phyloP scores from a whole-genome alignment of 2,888 invertebrate genomes.

The Cybosia mesomella region DNA sequence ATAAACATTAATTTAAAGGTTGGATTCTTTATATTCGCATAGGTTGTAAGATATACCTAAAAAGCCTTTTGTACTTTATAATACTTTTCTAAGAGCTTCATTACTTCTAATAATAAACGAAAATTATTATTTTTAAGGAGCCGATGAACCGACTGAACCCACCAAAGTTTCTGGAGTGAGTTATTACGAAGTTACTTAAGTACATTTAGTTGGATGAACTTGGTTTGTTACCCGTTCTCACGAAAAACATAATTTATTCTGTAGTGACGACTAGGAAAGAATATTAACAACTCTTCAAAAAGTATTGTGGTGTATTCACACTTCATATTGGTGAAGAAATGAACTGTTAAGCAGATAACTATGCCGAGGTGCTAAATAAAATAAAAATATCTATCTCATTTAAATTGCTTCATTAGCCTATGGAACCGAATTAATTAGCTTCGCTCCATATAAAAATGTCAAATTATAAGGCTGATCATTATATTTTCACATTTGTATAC shows the following conservation, averaged over 20 bases:
- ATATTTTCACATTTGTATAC: no score
- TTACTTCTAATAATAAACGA: conserved; percentile 41
- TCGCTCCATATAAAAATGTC: no score
- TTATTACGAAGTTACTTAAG: conserved; percentile 53
- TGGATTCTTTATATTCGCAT: no score
- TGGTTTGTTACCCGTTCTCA: conserved; percentile 50
- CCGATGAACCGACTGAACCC: conserved; percentile 48
- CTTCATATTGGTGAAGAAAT: conserved; percentile 6
- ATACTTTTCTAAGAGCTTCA: conserved; percentile 16
- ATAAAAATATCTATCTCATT: no score
- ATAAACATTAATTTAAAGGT: no score
- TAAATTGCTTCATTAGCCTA: no score
- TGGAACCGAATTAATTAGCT: no score
- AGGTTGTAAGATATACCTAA: no score
- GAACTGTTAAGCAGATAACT: no score
- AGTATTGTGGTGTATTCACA: conserved; percentile 29
- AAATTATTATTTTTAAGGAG: conserved; percentile 47
- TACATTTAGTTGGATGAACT: conserved; percentile 51
- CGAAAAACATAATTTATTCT: conserved; percentile 57
- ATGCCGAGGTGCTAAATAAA: no score
- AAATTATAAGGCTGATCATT: no score
- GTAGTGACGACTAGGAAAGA: conserved; percentile 41
- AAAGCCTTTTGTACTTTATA: not conserved
- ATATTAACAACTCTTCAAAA: conserved; percentile 45
- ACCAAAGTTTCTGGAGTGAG: conserved; percentile 47